Percentiles rank a stretch among this genome's conserved stretches.
phyloP scores from a whole-genome alignment of 2,888 invertebrate genomes.

The Xestia rhomboidea region DNA sequence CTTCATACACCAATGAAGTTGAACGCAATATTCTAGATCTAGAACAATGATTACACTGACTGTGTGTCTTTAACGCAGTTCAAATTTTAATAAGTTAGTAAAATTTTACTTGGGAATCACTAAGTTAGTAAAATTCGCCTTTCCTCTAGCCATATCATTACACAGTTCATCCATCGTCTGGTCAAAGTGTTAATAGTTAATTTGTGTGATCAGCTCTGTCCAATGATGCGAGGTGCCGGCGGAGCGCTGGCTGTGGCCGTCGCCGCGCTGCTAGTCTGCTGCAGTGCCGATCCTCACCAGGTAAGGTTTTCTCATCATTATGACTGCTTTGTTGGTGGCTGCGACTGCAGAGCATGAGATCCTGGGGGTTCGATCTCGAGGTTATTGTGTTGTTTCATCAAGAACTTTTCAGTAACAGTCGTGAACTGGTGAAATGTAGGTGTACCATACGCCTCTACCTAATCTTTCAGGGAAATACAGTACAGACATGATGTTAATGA shows the following conservation, averaged over 20 bases:
- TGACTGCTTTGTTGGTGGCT: too few species aligned
- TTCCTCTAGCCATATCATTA: not conserved
- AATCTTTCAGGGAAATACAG: not conserved
- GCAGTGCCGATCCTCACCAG: constrained; percentile 84
- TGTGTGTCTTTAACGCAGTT: not conserved
- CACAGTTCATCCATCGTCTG: not conserved
- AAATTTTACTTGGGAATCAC: too few species aligned
- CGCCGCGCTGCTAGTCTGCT: constrained; percentile 82
- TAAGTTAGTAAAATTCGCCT: not conserved
- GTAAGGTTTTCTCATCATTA: constrained; percentile 69
- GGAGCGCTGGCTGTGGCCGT: constrained; percentile 80
- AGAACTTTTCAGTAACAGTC: not conserved
- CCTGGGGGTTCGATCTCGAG: not conserved
- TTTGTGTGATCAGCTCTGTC: constrained; percentile 60
- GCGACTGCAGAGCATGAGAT: not conserved
- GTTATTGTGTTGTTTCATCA: not conserved
- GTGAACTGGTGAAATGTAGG: not conserved
- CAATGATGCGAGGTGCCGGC: constrained; percentile 79
- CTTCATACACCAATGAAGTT: not conserved
- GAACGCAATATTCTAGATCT: not conserved
- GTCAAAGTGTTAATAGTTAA: not conserved
- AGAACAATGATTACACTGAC: not conserved
- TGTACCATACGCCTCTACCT: not conserved
- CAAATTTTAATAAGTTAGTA: not conserved
- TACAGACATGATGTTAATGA: not conserved